Base-by-base conservation (phyloP, 1,140 invertebrate genomes). In the Camponotus floridanus region DNA sequence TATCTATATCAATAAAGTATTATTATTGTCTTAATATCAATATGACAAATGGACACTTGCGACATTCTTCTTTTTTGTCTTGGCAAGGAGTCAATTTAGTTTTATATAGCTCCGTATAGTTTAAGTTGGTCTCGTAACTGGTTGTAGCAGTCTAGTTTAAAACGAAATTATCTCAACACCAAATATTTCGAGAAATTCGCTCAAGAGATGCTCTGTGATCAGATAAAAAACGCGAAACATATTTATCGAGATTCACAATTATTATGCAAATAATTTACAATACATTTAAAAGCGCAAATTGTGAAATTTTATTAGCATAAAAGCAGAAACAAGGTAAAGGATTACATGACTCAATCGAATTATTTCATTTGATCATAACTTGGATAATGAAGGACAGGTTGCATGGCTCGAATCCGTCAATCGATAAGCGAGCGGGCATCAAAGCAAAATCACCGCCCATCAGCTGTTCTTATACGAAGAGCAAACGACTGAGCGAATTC, bases 341-440 rank as follows among this genome's bases (percentile, higher is more conserved):
- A 64, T 59, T 68, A 61, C 85, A 65, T 86, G 78, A 81, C 78
- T 81, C 78, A 78, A 71, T 80, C 76, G 48, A 86, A 86, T 86
- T 86, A 86, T 86, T 86, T 83, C 78, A 67, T 86, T 64, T 67
- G 85, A 81, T 86, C 78, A 57, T 81, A 67, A 62, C 67, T 86
- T 86, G 55, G 85, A 86, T 86, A 68, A 68, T 57, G 55, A 39
- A 36, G 45, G 45, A 86, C 85, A 81, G 78, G 78, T 83, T 73
- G 85, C 11, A 31, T n/a, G 26, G 21, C 64, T 71, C 85, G 76
- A 42, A 73, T n/a, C 36, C 55, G 45, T 45, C 85, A 78, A 86
- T 86, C 85, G 65, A 86, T 86, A 81, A 86, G 33, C 71, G 18
- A 13, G 9, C 21, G 39, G 51, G 64, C 84, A 86, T 86, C 84